Evolutionary conservation across 2,888 invertebrate genomes (phyloP).

Genomic region (Drosophila anomalata): DNA sequence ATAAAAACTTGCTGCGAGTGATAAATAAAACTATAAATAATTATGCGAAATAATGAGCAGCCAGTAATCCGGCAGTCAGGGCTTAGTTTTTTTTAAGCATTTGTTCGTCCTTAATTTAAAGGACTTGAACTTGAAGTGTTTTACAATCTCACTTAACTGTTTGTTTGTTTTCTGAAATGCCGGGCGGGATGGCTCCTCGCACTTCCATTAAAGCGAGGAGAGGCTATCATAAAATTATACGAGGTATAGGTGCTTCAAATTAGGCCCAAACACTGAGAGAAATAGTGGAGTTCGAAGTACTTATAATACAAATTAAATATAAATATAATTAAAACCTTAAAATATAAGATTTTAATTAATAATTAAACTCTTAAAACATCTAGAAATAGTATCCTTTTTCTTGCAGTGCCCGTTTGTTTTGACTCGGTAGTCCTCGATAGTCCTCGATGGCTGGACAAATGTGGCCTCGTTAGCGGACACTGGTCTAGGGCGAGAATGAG

Average conservation of each 20-base stretch:
- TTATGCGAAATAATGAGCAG: conserved; percentile 55
- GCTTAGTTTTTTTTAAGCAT: too few species aligned
- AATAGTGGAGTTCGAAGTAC: too few species aligned
- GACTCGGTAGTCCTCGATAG: neutral
- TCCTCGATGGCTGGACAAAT: conserved; percentile 37
- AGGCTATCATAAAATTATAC: conserved; percentile 67
- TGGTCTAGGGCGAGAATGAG: conserved; percentile 52
- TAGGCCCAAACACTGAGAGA: conserved; percentile 3
- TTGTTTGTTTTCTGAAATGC: neutral
- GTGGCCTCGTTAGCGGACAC: conserved; percentile 39
- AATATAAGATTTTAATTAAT: too few species aligned
- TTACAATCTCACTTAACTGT: neutral
- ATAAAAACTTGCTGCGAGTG: conserved; percentile 36
- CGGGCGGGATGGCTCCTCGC: conserved; percentile 11
- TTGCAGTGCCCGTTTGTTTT: conserved; percentile 4
- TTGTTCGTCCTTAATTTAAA: neutral
- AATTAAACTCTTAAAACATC: too few species aligned
- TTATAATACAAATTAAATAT: too few species aligned
- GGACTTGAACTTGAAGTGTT: conserved; percentile 1
- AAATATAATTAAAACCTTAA: too few species aligned
- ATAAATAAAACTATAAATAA: conserved; percentile 61
- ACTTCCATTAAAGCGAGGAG: conserved; percentile 26
- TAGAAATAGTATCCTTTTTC: neutral
- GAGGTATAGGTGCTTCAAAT: conserved; percentile 49
- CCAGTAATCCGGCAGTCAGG: neutral